phyloP scores from a whole-genome alignment of 35 echinoderm and acorn worm genomes.

The Heliocidaris tuberculata region DNA sequence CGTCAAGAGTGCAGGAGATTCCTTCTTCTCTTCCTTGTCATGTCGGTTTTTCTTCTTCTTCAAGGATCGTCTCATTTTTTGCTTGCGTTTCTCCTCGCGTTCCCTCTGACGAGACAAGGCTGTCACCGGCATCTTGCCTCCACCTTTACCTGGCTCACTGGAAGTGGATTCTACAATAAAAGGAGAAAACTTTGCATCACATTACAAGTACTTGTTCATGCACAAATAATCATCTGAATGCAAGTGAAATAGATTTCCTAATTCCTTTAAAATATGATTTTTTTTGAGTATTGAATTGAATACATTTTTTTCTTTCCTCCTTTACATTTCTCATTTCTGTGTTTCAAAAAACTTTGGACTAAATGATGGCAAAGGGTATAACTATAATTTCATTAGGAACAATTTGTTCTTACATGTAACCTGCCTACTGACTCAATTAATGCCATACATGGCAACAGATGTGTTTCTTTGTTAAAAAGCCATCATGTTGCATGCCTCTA shows the following conservation, averaged over 20 bases:
- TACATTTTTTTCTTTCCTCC: too few relatives aligned
- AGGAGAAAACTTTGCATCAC: conserved; percentile 27
- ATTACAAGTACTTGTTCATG: not conserved
- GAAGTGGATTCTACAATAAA: conserved; percentile 48
- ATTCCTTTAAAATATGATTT: too few relatives aligned
- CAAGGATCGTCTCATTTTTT: conserved; percentile 68
- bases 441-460: too few relatives aligned
- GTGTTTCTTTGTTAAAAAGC: too few relatives aligned
- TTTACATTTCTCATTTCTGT: too few relatives aligned
- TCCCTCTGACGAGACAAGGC: conserved; percentile 81
- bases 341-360: not conserved
- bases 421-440: too few relatives aligned
- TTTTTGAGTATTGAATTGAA: too few relatives aligned
- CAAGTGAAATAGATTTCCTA: not conserved
- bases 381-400: too few relatives aligned
- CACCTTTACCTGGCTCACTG: conserved; percentile 52
- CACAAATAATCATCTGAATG: not conserved
- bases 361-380: not conserved
- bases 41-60: conserved; percentile 79
- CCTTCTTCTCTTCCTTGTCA: conserved; percentile 54
- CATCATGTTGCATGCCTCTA: too few relatives aligned
- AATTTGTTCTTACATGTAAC: too few relatives aligned
- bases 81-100: conserved; percentile 86
- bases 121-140: conserved; percentile 76
- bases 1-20: conserved; percentile 63